Evolutionary conservation across 2,888 invertebrate genomes (phyloP), one percentile per base, ranked within the genome.

Genomic region (Drosophila multiciliata): DNA sequence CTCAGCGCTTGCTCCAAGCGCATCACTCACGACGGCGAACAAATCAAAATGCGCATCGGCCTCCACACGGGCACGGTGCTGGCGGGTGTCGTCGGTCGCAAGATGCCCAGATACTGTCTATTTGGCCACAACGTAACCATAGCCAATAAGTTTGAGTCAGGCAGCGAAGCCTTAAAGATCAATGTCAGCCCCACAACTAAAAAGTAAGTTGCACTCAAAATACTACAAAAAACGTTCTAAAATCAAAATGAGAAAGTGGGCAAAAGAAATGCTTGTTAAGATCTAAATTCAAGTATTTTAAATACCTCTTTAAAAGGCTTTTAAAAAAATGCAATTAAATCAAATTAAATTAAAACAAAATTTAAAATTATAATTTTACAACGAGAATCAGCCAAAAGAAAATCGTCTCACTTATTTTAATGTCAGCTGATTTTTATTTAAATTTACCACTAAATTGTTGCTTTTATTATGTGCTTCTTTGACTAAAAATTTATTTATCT

Each of bases 51-150:
- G 98, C 95, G 99, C 57, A 98, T 99, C 83, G 99, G 99, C 0
- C 94, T 99, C 9, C 98, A 99, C 90, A 98, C 98, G 0, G 98
- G 98, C 0, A 97, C 98, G 0, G 98, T 98, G 0, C 93, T 99
- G 50, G 98, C 98, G 2, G 99, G 98, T 0, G 98, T 99, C 0
- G 98, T 99, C 6, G 98, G 98, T 0, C 97, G 97, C 61, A 98
- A 97, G 86, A 93, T 93, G 93, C 93, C 93, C 17, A 95, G 98
- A 82, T 99, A 98, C 91, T 99, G 98, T 92, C 95, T 99, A 72
- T 98, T 99, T 90, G 98, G 99, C 0, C 98, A 98, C 93, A 98
- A 98, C 92, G 98, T 98, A 20, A 98, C 98, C 2, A 95, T 98
- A 66, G 98, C 98, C 57, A 99, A 99, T 93, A 98, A 98, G 94